Evolutionary conservation across 2,113 vertebrate genomes (phyloP).

Genomic region (Recurvirostra avosetta): DNA sequence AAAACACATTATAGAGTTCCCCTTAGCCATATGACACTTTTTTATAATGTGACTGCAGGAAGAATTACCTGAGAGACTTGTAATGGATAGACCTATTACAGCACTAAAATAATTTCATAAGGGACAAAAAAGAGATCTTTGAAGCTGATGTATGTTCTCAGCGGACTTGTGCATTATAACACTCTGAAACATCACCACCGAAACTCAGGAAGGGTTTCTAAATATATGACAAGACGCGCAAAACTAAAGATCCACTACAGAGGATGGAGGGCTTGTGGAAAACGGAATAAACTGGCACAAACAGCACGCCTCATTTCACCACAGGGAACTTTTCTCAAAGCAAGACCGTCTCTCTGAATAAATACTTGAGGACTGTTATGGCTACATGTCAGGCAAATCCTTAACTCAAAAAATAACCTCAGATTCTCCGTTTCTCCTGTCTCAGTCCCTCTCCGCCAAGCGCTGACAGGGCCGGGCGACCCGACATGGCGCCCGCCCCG

Average conservation of each 20-base stretch:
- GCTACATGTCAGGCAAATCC: fast-evolving
- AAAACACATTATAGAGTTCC: neutral
- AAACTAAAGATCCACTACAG: neutral
- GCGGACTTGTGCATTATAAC: neutral
- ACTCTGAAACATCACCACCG: neutral
- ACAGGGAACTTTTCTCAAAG: neutral
- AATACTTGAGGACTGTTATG: neutral
- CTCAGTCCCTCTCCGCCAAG: fast-evolving
- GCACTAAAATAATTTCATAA: neutral
- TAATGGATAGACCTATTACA: neutral
- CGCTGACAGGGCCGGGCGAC: fast-evolving
- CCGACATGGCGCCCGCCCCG: neutral
- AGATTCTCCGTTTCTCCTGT: fast-evolving
- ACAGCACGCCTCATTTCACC: neutral
- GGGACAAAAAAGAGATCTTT: neutral
- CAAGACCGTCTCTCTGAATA: neutral
- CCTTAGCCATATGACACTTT: neutral
- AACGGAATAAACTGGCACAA: neutral
- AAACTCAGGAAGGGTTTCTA: neutral
- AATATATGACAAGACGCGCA: neutral
- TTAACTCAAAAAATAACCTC: neutral
- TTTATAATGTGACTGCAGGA: neutral
- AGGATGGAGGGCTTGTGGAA: neutral
- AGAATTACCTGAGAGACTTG: neutral
- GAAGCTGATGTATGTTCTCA: neutral